A percentile compares a stretch with the other conserved stretches of the same genome.
Conservation (phyloP, 2,113 vertebrate species). For the Columba livia region DNA sequence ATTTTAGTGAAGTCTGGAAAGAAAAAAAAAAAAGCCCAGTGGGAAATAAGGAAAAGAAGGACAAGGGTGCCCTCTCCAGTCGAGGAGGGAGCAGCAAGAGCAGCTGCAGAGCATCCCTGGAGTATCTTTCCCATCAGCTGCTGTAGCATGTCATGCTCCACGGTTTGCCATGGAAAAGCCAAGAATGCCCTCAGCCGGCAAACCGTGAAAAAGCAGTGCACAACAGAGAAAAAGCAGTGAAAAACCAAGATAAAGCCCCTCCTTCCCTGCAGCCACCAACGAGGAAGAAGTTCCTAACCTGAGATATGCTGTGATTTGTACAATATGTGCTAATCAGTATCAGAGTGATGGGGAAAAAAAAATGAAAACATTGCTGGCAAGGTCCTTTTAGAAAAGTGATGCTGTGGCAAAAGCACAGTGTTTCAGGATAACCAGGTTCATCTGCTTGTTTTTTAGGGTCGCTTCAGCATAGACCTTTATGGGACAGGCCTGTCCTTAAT, state of each 20-base stretch:
- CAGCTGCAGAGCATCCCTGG: not conserved
- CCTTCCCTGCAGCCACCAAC: not conserved
- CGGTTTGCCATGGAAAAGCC: not conserved
- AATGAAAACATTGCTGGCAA: not conserved
- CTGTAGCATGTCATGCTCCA: not conserved
- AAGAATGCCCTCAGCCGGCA: conserved; percentile 71
- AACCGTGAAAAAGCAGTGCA: not conserved
- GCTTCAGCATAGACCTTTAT: conserved; percentile 89
- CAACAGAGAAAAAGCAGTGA: not conserved
- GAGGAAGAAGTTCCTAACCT: not conserved
- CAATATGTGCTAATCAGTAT: not conserved
- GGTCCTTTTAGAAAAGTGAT: conserved; percentile 48
- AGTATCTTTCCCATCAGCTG: not conserved
- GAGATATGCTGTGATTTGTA: conserved; percentile 17
- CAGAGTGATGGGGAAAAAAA: not conserved
- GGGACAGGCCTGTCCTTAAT: conserved; percentile 88
- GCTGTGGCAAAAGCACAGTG: rapidly evolving
- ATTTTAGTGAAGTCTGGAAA: not conserved
- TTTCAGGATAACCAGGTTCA: not conserved
- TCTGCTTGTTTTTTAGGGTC: conserved; percentile 80
- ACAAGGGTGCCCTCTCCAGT: conserved; percentile 45
- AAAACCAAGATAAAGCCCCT: not conserved
- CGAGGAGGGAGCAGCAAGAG: not conserved
- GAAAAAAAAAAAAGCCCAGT: rapidly evolving
- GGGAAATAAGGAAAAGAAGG: conserved; percentile 3